A percentile compares a stretch with the other conserved stretches of the same genome.
These are phyloP conservation scores for Drosophila bunnanda DNA, from an alignment of 2,888 invertebrate species.

Conservation along the genomic window DNA sequence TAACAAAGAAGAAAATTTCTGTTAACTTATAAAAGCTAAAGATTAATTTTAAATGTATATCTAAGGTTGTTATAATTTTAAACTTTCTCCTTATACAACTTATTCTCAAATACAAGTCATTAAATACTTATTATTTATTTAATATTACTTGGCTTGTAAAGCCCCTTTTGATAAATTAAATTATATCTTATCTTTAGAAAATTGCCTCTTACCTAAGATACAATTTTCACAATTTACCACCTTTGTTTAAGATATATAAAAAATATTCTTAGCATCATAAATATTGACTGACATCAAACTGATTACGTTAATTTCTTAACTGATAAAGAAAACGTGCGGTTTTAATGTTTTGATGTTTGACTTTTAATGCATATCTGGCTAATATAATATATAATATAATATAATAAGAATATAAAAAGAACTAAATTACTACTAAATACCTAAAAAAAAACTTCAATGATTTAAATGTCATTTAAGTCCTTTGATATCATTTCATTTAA, in stretches of 20 bases:
- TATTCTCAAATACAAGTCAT: too few relatives aligned
- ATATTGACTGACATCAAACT: constrained; percentile 30
- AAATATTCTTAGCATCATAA: constrained; percentile 12
- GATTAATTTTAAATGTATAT: background rate
- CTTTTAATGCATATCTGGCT: background rate
- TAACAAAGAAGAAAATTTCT: background rate
- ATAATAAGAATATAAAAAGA: background rate
- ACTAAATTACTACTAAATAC: background rate
- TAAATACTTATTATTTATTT: background rate
- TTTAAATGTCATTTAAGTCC: background rate
- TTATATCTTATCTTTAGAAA: background rate
- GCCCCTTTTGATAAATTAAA: background rate
- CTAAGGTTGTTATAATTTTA: too few relatives aligned
- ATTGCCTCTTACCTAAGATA: background rate
- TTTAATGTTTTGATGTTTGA: constrained; percentile 14
- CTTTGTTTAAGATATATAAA: constrained; percentile 7
- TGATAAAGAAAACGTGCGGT: constrained; percentile 35
- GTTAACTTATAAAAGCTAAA: background rate
- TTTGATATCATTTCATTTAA: too few relatives aligned
- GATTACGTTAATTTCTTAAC: constrained; percentile 11
- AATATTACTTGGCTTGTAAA: background rate
- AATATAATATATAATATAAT: too few relatives aligned
- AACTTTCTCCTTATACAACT: too few relatives aligned
- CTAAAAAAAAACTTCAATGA: too few relatives aligned
- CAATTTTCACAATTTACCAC: background rate